Base-by-base conservation (phyloP, 2,888 invertebrate species). In the Dinocampus coccinellae region DNA sequence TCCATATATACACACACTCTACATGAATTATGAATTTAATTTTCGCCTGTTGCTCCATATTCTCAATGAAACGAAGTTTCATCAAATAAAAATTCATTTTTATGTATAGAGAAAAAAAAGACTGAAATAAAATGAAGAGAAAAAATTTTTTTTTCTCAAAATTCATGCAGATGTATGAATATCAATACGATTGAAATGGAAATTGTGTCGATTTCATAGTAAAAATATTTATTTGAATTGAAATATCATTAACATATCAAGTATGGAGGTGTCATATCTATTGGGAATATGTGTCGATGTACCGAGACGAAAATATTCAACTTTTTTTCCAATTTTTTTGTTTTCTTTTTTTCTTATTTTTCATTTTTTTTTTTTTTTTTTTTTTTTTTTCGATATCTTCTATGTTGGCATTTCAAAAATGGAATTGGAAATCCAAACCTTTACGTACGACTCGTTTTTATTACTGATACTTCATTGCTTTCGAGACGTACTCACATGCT, bases 171-270 rank as follows among this genome's bases (percentile, higher is more conserved):
- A 11, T 39, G 11, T n/a, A 39, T 39, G 20, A 16, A 47, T 16
- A 20, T 16, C n/a, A 47, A 47, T 39, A 20, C 24, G 1, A 6
- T 33, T 33, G n/a, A n/a, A 16, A 9, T 33, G 7, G 9, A 16
- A 26, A 29, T 57, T 24, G 29, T 11, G 11, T 13, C 13, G 39
- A 29, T 57, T 24, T 57, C 13, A 6, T 1, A 13, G 11, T 42
- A n/a, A n/a, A 42, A 42, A 63, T 63, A 63, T 34, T 26, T 33
- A 63, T 63, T 63, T 10, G n/a, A 26, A 63, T 63, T 52, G 42
- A 9, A 10, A 47, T 16, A 4, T 47, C 7, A 47, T 63, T 63
- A 52, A n/a, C 47, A 63, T 47, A 63, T 63, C 29, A 47, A 26
- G 7, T n/a, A 26, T 29, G 16, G 9, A 29, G 47, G 33, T 47